phyloP scores from a whole-genome alignment of 1,140 invertebrate species.

The Musca domestica region DNA sequence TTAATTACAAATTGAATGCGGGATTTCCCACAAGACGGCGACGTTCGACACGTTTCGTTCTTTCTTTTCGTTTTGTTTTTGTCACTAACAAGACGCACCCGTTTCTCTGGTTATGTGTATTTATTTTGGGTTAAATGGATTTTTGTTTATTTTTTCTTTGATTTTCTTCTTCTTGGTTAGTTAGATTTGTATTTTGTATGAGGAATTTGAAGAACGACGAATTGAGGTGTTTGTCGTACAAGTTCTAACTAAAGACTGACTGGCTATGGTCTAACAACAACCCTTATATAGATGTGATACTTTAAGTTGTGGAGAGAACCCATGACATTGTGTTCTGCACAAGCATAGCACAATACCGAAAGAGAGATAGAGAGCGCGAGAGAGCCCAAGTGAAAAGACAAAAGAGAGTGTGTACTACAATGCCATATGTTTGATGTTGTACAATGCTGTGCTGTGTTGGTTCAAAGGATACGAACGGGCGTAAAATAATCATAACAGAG shows the following conservation, averaged over 20 bases:
- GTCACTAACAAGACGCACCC: constrained; percentile 16
- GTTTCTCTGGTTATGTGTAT: constrained; percentile 8
- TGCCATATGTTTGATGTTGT: no score
- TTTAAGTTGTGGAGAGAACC: not conserved
- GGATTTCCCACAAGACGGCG: constrained; percentile 2
- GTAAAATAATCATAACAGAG: constrained; percentile 19
- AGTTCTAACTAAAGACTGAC: constrained; percentile 24
- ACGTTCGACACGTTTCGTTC: not conserved
- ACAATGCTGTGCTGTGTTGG: not conserved
- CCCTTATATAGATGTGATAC: constrained; percentile 25
- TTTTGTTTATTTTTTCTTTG: constrained; percentile 4
- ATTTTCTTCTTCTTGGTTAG: not conserved
- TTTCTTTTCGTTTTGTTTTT: not conserved
- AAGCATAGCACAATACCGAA: constrained; percentile 25
- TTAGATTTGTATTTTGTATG: constrained; percentile 13
- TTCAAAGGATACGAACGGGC: constrained; percentile 1
- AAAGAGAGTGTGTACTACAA: not conserved
- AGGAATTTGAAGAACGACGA: constrained; percentile 12
- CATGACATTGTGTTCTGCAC: constrained; percentile 14
- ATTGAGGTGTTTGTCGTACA: constrained; percentile 11
- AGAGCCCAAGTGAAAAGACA: no score
- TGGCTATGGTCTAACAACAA: constrained; percentile 1
- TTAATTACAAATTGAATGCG: constrained; percentile 14
- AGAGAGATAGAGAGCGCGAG: constrained; percentile 3
- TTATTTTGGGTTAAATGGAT: not conserved